Percentiles rank a stretch among this genome's conserved stretches.
These are phyloP conservation scores for Campoletis raptor DNA, from an alignment of 2,888 invertebrate species.

Conservation along the genomic window DNA sequence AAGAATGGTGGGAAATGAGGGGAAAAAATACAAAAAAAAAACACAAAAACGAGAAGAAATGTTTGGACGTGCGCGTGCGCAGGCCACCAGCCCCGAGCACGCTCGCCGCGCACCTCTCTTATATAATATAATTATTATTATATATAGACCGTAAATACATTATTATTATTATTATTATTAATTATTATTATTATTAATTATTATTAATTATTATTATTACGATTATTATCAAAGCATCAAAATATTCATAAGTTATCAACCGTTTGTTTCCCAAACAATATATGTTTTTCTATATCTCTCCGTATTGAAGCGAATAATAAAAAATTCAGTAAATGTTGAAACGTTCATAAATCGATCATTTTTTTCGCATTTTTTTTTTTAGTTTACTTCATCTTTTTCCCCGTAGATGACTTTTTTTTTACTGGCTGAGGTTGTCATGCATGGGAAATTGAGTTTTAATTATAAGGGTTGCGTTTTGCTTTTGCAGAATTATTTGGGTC, in stretches of 20 bases:
- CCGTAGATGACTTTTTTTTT: neutral
- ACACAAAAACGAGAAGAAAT: slow-evolving; percentile 70
- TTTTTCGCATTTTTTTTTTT: neutral
- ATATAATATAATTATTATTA: slow-evolving; percentile 84
- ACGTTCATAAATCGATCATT: slow-evolving; percentile 57
- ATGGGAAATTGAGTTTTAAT: neutral
- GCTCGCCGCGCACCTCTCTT: slow-evolving; percentile 82
- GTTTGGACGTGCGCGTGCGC: slow-evolving; percentile 82
- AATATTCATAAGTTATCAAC: slow-evolving; percentile 84
- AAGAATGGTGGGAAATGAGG: slow-evolving; percentile 57
- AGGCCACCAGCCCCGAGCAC: slow-evolving; percentile 79
- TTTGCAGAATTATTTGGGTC: neutral
- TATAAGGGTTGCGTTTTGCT: neutral
- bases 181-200: slow-evolving; percentile 76
- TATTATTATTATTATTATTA: slow-evolving; percentile 72
- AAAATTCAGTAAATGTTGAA: slow-evolving; percentile 84
- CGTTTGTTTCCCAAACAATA: slow-evolving; percentile 84
- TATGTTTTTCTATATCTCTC: slow-evolving; percentile 85
- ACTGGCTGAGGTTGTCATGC: neutral
- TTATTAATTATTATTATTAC: slow-evolving; percentile 78
- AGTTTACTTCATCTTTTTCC: neutral
- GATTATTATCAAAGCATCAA: slow-evolving; percentile 84
- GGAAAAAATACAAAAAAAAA: slow-evolving; percentile 61
- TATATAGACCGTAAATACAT: slow-evolving; percentile 83
- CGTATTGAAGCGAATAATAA: slow-evolving; percentile 84